Evolutionary conservation across 2,797 vertebrate genomes (phyloP).

Genomic region (Rhinichthys osculus): DNA sequence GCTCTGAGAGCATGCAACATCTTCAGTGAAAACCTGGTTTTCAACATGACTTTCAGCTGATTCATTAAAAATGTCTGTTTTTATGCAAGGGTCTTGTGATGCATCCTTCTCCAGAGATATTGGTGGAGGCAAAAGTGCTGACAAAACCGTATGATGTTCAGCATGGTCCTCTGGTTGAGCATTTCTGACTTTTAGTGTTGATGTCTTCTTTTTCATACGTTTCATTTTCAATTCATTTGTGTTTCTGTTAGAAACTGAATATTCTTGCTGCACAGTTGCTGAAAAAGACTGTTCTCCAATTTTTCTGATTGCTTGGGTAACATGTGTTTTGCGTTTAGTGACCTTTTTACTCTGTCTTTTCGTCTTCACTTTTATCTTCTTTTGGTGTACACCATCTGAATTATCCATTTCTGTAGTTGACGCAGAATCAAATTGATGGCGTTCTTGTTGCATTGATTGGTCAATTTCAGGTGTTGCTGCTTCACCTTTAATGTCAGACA

Average conservation of each 20-base stretch:
- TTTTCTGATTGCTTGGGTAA: neutral
- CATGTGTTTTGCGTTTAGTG: neutral
- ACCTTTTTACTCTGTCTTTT: neutral
- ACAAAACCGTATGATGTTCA: neutral
- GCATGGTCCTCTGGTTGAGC: neutral
- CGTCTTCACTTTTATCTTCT: neutral
- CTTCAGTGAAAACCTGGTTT: neutral
- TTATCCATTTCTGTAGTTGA: neutral
- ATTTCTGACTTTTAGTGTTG: neutral
- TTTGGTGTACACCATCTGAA: neutral
- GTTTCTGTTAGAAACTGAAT: neutral
- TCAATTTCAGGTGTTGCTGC: neutral
- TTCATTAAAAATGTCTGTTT: conserved; percentile 2
- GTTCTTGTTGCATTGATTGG: conserved; percentile 14
- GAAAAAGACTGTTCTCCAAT: conserved; percentile 11
- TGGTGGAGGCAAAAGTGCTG: neutral
- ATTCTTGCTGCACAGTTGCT: neutral
- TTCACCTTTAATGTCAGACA: too few species aligned
- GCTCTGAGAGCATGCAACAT: neutral
- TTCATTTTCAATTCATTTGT: conserved; percentile 8
- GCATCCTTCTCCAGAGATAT: neutral
- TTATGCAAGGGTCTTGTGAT: neutral
- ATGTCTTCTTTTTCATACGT: neutral
- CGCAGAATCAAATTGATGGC: neutral
- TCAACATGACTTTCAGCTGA: neutral